Base-by-base conservation (phyloP, 2,113 vertebrate genomes). In the Phalacrocorax carbo region DNA sequence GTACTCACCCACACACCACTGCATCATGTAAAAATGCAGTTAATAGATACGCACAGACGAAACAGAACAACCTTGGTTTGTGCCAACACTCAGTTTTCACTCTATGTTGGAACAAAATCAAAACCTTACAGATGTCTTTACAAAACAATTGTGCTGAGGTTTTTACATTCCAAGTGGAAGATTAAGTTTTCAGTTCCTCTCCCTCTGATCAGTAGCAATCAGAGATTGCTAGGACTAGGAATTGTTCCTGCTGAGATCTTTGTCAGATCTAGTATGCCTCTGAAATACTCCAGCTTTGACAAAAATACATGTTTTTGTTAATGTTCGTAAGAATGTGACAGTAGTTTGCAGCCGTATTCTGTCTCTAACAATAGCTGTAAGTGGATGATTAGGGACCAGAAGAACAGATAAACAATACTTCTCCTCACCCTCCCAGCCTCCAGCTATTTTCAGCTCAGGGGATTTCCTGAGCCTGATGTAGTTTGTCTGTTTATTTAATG, bases 391-490 rank as follows among this genome's bases (percentile, higher is more conserved):
- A 58, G 90, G 49, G 25, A 91, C 57, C 66, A 90, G 75, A 91
- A 80, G n/a, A 71, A 62, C 82, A 85, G 70, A 91, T 73, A 94
- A 96, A 97, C 89, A 97, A 94, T 95, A 77, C 82, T 91, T 75
- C 69, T 91, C 77, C 69, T 93, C 44, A 68, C 18, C 44, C 73
- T 90, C 73, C 42, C 85, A 90, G 90, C 96, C 87, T 90, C 79
- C 76, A 86, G 92, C 93, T 97, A 90, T 96, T 94, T 96, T 96
- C 90, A 92, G 85, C 94, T 95, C 87, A 92, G 93, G 94, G 96
- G 85, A 94, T 96, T 97, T 96, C 93, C 93, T 95, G 82, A 93
- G 85, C 66, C 84, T 95, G 87, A 70, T 95, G 87, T 36, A 88
- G 75, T 94, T 95, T 93, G 94, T 93, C 88, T 92, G 60, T 81